These are phyloP conservation scores for Toxonevra muliebris DNA, from an alignment of 2,888 invertebrate species.

Conservation along the genomic window DNA sequence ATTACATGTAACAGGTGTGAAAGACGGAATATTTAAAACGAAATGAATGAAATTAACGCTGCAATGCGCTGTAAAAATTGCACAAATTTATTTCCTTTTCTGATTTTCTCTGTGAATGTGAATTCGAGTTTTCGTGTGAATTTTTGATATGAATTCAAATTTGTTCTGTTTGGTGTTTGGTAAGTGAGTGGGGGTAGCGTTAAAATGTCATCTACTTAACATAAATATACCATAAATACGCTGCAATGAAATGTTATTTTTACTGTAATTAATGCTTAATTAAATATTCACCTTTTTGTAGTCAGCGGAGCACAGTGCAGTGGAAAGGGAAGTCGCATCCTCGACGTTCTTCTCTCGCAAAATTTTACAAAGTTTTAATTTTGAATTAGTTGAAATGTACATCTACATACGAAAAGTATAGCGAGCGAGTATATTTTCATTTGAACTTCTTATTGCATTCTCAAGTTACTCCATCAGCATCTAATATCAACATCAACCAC, in stretches of 20 bases:
- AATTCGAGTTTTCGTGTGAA: neutral
- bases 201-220: neutral
- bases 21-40: conserved; percentile 47
- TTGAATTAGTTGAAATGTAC: conserved; percentile 3
- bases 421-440: too few relatives aligned
- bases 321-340: conserved; percentile 43
- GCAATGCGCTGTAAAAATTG: neutral
- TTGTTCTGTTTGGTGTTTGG: neutral
- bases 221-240: neutral
- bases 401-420: neutral
- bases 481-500: too few relatives aligned
- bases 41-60: conserved; percentile 1
- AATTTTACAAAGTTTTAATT: conserved; percentile 42
- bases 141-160: neutral
- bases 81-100: neutral
- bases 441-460: too few relatives aligned
- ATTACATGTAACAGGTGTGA: conserved; percentile 57
- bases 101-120: neutral
- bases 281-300: conserved; percentile 12
- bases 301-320: conserved; percentile 22
- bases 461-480: too few relatives aligned
- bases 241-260: conserved; percentile 30
- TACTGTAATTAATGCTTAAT: conserved; percentile 39
- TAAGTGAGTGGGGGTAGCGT: neutral
- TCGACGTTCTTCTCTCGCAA: conserved; percentile 37